Conservation (phyloP, 2,113 vertebrate genomes). For the Malurus elegans region DNA sequence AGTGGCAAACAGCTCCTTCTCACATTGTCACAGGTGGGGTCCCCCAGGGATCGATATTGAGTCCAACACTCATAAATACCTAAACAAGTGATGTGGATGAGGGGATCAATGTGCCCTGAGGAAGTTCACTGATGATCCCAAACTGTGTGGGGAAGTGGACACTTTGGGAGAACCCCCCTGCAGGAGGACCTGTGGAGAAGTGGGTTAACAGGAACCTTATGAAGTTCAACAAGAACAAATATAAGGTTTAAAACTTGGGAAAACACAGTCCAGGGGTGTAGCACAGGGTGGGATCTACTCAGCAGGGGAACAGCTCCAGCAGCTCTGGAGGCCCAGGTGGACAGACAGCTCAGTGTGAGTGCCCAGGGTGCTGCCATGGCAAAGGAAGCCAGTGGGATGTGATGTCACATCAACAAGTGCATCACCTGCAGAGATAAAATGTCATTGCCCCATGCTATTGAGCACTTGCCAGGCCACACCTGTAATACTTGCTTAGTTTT, state of each 20-base stretch:
- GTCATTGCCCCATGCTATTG: background rate
- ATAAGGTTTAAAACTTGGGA: background rate
- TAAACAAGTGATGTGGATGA: background rate
- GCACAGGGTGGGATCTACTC: background rate
- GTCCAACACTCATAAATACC: background rate
- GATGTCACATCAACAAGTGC: background rate
- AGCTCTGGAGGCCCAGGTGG: background rate
- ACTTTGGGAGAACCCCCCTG: background rate
- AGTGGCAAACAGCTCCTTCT: background rate
- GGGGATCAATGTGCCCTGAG: background rate
- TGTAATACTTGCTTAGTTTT: background rate
- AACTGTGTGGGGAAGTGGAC: background rate
- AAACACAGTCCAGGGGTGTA: background rate
- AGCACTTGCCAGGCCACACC: background rate
- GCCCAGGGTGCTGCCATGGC: background rate
- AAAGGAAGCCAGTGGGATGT: rapidly evolving
- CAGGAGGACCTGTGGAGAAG: background rate
- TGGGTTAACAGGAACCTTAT: background rate
- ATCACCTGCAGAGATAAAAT: background rate
- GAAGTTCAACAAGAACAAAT: background rate
- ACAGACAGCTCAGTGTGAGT: background rate
- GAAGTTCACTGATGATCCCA: background rate
- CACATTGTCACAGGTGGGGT: background rate
- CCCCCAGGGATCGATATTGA: rapidly evolving
- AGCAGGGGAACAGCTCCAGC: background rate